A percentile compares a stretch with the other conserved stretches of the same genome.
phyloP scores from a whole-genome alignment of 1,140 invertebrate genomes.

The Thaumetopoea pityocampa region DNA sequence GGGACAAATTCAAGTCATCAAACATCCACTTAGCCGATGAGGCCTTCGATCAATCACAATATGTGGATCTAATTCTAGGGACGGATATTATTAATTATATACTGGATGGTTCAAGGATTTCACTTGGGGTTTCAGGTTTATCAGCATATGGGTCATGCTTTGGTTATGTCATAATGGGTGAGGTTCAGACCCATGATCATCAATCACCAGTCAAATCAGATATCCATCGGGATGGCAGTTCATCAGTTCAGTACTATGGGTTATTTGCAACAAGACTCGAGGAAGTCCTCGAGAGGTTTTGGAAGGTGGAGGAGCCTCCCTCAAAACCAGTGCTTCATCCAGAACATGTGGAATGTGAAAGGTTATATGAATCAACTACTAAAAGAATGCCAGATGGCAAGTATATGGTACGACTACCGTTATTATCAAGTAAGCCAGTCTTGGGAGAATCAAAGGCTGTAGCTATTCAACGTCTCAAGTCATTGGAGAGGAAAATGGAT shows the following conservation, averaged over 20 bases:
- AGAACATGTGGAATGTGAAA: conserved; percentile 6
- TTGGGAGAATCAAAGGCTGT: conserved; percentile 6
- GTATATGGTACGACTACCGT: conserved; percentile 12
- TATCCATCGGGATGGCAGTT: not conserved
- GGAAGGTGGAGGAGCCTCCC: conserved; percentile 14
- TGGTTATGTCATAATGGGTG: conserved; percentile 12
- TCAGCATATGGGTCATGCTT: conserved; percentile 15
- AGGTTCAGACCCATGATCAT: not conserved
- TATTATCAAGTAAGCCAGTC: conserved; percentile 3
- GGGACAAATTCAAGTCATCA: too few relatives aligned
- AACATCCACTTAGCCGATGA: too few relatives aligned
- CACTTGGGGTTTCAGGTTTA: conserved; percentile 1
- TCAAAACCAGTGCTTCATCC: conserved; percentile 1
- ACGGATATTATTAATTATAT: conserved; percentile 10
- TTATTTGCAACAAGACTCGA: conserved; percentile 1
- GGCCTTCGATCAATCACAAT: too few relatives aligned
- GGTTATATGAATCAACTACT: conserved; percentile 4
- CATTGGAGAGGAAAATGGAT: conserved; percentile 8
- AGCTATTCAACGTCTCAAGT: conserved; percentile 5
- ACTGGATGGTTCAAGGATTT: conserved; percentile 8
- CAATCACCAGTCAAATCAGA: not conserved
- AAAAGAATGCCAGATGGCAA: conserved; percentile 4
- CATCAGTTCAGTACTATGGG: conserved; percentile 9
- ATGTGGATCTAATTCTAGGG: conserved; percentile 8
- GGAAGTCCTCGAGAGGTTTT: conserved; percentile 12